Conservation (phyloP, 2,888 invertebrate genomes). For the Catocala nupta region DNA sequence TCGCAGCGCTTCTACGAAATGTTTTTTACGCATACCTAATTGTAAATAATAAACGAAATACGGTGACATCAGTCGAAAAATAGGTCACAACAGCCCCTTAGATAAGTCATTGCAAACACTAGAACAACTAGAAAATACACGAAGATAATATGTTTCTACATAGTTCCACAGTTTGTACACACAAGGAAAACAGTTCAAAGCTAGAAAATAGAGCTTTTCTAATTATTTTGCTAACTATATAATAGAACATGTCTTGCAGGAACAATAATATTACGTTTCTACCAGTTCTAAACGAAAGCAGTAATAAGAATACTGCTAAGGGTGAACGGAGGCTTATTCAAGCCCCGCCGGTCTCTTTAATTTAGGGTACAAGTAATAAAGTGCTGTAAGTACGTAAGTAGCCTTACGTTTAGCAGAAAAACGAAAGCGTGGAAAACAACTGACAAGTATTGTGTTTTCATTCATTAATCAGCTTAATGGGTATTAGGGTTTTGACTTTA, state of each 20-base stretch:
- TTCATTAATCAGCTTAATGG: conserved; percentile 9
- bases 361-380: conserved; percentile 43
- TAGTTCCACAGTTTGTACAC: no score
- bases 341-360: conserved; percentile 36
- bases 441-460: conserved; percentile 17
- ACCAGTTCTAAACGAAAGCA: no score
- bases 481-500: neutral
- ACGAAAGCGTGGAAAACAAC: conserved; percentile 20
- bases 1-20: no score
- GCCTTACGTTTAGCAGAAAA: conserved; percentile 18
- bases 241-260: neutral
- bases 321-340: conserved; percentile 26
- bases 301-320: conserved; percentile 12
- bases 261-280: no score
- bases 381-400: conserved; percentile 32
- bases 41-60: no score
- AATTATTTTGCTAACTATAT: conserved; percentile 12
- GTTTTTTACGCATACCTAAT: no score
- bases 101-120: no score
- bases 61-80: no score
- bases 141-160: no score
- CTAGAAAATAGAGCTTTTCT: neutral
- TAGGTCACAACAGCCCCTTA: no score
- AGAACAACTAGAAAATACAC: no score
- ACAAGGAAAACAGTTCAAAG: conserved; percentile 1